Base-by-base conservation (phyloP, 2,888 invertebrate genomes). In the Synanthedon tipuliformis region DNA sequence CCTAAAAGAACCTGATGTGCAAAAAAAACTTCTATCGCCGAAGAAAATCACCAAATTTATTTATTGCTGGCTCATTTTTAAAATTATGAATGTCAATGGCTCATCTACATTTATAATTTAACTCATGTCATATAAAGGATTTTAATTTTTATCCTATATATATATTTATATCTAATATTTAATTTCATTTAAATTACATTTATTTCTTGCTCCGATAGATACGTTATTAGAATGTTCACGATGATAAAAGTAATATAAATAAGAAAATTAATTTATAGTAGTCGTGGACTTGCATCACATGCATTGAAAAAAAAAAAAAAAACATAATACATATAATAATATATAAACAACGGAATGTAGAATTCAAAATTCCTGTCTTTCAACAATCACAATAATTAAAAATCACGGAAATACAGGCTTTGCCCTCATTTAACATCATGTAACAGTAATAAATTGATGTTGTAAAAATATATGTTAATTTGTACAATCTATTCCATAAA, bases 281-380 rank as follows among this genome's bases (percentile, higher is more conserved):
- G 82, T 83, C 83, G 84, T 83, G 82, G 84, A 84, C 83, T 83
- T 79, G 87, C 86, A 87, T 87, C 71, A 82, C 69, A 87, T 87
- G 87, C 86, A 77, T 63, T 63, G 63, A 69, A 69, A 73, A 69
- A 74, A 68, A 74, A 74, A 76, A 74, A 69, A 69, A 73, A 69
- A 74, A 68, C 73, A 74, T 56, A 68, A 3, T 16, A 16, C 3
- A 16, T 16, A 16, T 16, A 16, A 18, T n/a, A n/a, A n/a, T n/a
- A n/a, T 72, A 81, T 41, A 77, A 75, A 62, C 74, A 84, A 82
- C 72, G 86, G 85, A 86, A 87, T 85, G 83, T 81, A 81, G 83
- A 86, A 86, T 86, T 85, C 70, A 77, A 73, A 84, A 86, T 87
- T 85, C 87, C 77, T 75, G 81, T 79, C 78, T 80, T 75, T 81